These are phyloP conservation scores for Drosophila virilis DNA, from an alignment of 1,140 invertebrate species.

Conservation along the genomic window DNA sequence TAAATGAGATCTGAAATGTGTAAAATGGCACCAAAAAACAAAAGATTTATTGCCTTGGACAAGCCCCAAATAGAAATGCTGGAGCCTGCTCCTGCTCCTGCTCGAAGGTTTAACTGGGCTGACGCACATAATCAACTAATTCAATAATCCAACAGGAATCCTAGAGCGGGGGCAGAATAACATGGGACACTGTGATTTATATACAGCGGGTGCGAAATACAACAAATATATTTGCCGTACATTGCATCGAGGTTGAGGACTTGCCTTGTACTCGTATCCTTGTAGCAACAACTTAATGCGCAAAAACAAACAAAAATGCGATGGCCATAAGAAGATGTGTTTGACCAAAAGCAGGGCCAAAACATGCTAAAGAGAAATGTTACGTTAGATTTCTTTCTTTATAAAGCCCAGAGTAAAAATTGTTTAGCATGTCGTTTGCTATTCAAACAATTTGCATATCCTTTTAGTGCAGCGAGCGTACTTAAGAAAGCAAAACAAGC, in stretches of 20 bases:
- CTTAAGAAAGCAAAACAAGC: conserved; percentile 62
- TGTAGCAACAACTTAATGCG: conserved; percentile 72
- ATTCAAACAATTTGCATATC: conserved; percentile 83
- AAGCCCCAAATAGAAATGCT: conserved; percentile 46
- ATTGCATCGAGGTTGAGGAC: conserved; percentile 34
- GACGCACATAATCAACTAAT: conserved; percentile 66
- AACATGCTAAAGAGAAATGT: conserved; percentile 47
- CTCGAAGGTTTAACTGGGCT: conserved; percentile 5
- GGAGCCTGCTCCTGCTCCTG: conserved; percentile 20
- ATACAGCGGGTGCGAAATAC: conserved; percentile 62
- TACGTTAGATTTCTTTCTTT: conserved; percentile 47
- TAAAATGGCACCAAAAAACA: conserved; percentile 52
- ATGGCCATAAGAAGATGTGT: conserved; percentile 55
- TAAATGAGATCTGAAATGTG: conserved; percentile 66
- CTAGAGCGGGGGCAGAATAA: conserved; percentile 23
- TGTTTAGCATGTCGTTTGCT: conserved; percentile 78
- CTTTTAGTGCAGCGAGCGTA: conserved; percentile 75
- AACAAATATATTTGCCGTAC: conserved; percentile 60
- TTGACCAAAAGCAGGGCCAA: conserved; percentile 46
- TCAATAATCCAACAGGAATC: conserved; percentile 65
- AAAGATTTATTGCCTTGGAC: conserved; percentile 63
- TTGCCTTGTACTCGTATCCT: conserved; percentile 39
- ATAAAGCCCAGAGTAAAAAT: conserved; percentile 51
- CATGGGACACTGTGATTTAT: conserved; percentile 71
- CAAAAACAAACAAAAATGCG: conserved; percentile 60